Conservation (phyloP, 2,797 vertebrate species). For the Austrolebias charrua region DNA sequence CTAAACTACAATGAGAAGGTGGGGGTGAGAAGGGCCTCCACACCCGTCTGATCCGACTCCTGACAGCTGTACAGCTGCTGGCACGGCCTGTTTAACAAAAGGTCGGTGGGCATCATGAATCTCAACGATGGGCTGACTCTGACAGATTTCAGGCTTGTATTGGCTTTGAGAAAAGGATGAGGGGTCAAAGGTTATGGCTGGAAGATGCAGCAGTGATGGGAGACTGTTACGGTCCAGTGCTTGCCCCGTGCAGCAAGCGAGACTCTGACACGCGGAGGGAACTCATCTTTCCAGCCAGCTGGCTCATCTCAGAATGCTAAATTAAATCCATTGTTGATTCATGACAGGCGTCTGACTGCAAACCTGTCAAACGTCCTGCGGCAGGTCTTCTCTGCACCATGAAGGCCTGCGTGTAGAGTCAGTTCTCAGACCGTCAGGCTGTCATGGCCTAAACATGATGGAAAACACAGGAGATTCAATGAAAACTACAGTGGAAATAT, state of each 20-base stretch:
- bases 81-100: slow-evolving; percentile 83
- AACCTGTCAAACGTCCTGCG: slow-evolving; percentile 76
- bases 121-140: slow-evolving; percentile 79
- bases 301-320: slow-evolving; percentile 82
- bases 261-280: slow-evolving; percentile 78
- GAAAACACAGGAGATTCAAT: slow-evolving; percentile 8
- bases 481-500: neutral
- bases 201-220: slow-evolving; percentile 85
- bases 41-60: slow-evolving; percentile 76
- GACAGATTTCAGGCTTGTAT: slow-evolving; percentile 74
- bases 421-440: slow-evolving; percentile 15
- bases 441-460: slow-evolving; percentile 17
- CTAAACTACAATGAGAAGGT: slow-evolving; percentile 73
- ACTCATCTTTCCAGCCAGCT: slow-evolving; percentile 81
- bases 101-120: slow-evolving; percentile 82
- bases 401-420: slow-evolving; percentile 37
- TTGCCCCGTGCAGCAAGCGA: slow-evolving; percentile 31
- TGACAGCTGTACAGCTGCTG: slow-evolving; percentile 83
- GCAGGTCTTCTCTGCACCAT: slow-evolving; percentile 32
- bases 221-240: slow-evolving; percentile 86
- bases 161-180: slow-evolving; percentile 60
- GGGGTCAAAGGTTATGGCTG: slow-evolving; percentile 87
- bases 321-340: slow-evolving; percentile 87
- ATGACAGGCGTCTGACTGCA: slow-evolving; percentile 82
- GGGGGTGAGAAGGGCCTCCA: slow-evolving; percentile 49